Evolutionary conservation across 2,113 vertebrate genomes (phyloP), one percentile per base, ranked within the genome.

Genomic region (Chaenocephalus aceratus): DNA sequence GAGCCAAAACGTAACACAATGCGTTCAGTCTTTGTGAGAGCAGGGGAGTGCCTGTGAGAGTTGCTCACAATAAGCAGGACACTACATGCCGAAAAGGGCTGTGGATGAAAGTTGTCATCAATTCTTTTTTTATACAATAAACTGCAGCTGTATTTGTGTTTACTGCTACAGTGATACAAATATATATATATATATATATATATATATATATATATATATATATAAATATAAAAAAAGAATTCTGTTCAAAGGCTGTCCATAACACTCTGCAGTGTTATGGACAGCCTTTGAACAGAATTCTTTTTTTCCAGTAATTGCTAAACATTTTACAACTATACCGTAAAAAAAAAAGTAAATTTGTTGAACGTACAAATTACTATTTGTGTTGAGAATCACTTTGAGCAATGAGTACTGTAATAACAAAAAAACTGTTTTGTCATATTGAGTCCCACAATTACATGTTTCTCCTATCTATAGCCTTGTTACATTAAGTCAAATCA

Each of bases 1-100:
- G 34, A 78, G 65, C 26, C 65, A 75, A 68, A 79, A 0, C 21
- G 44, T 4, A 71, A 48, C 18, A 85, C 70, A 83, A 80, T 78
- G 66, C 46, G 13, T 70, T 56, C 36, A 56, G 72, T 79, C 49
- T 77, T 49, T 34, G 23, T 49, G 53, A 54, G 16, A 79, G 8
- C 66, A 53, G 56, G 58, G 60, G 26, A 48, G 52, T 48, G 74
- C 13, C 73, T 53, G 36, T 70, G 48, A 71, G 6, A 67, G 54
- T 1, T 72, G 57, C 10, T 63, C 1, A 46, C 11, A 69, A 56
- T 15, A 18, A 52, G 16, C 53, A 83, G 44, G 59, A 85, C 49
- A 49, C 6, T 11, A 86, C 63, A 89, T 1, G 23, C 9, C 59
- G 68, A 66, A 79, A 79, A 70, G n/a, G 44, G 9, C 11, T 63